Percentiles rank a stretch among this genome's conserved stretches.
These are phyloP conservation scores for Drosophila eohydei DNA, from an alignment of 2,888 invertebrate species.

Conservation along the genomic window DNA sequence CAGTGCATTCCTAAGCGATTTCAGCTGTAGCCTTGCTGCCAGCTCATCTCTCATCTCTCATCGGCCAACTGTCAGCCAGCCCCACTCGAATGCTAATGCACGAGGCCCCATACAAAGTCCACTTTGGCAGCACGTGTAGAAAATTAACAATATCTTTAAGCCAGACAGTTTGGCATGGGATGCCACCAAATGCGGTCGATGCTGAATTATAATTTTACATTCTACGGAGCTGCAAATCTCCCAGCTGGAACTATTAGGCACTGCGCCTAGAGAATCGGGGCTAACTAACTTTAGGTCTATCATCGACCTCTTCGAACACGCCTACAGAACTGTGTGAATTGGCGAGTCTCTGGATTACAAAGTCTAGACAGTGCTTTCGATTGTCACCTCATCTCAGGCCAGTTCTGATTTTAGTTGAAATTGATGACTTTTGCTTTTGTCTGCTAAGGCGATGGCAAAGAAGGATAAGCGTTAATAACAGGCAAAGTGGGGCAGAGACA, in stretches of 20 bases:
- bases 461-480: not conserved
- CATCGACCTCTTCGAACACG: not conserved
- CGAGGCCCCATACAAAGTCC: slow-evolving; percentile 3
- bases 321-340: not conserved
- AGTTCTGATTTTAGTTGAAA: not conserved
- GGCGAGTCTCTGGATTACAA: not conserved
- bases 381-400: too few relatives aligned
- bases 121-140: slow-evolving; percentile 12
- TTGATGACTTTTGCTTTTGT: not conserved
- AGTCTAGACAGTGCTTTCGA: not conserved
- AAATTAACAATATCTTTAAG: slow-evolving; percentile 33
- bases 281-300: not conserved
- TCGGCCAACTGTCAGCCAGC: not conserved
- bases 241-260: not conserved
- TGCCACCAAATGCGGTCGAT: not conserved
- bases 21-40: slow-evolving; percentile 14
- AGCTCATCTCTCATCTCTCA: not conserved
- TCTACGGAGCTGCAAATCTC: too few relatives aligned
- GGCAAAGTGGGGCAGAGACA: not conserved
- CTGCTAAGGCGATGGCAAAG: not conserved
- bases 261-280: not conserved
- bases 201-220: not conserved
- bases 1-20: slow-evolving; percentile 45
- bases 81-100: slow-evolving; percentile 45
- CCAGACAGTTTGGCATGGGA: not conserved